A percentile compares a stretch with the other conserved stretches of the same genome.
phyloP scores from a whole-genome alignment of 2,888 invertebrate species.

The Osedax frankpressi region DNA sequence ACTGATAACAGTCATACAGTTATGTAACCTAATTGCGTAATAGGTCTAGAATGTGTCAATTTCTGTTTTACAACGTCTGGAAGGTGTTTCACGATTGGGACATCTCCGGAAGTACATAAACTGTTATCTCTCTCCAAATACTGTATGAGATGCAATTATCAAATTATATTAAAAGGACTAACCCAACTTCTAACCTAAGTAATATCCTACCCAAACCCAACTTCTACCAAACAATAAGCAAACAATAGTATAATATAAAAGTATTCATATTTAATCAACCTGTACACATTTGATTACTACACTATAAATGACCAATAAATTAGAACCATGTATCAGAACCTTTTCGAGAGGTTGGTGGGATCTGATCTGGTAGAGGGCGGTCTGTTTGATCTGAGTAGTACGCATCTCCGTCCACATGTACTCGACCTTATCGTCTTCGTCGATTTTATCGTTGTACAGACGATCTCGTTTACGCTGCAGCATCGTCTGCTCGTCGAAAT shows the following conservation, averaged over 20 bases:
- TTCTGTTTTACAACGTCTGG: conserved; percentile 56
- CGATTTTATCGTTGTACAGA: conserved; percentile 14
- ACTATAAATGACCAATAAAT: too few species aligned
- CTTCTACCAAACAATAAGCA: too few species aligned
- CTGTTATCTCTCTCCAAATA: conserved; percentile 42
- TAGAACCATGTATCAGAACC: too few species aligned
- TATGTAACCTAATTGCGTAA: conserved; percentile 10
- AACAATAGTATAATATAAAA: too few species aligned
- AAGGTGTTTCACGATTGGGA: conserved; percentile 45
- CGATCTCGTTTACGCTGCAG: neutral
- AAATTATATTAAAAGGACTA: too few species aligned
- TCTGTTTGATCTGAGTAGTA: conserved; percentile 56
- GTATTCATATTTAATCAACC: too few species aligned
- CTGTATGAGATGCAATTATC: conserved; percentile 33
- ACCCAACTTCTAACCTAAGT: too few species aligned
- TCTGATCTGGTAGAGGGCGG: conserved; percentile 60
- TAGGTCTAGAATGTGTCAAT: conserved; percentile 19
- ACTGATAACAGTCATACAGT: too few species aligned
- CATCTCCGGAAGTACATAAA: conserved; percentile 29
- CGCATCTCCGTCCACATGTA: conserved; percentile 13
- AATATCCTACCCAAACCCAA: too few species aligned
- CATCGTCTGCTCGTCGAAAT: neutral
- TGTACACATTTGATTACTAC: too few species aligned
- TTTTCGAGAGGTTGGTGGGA: conserved; percentile 58
- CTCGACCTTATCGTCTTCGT: conserved; percentile 5